phyloP scores from a whole-genome alignment of 2,888 invertebrate species.

The Aproaerema taeniolella region DNA sequence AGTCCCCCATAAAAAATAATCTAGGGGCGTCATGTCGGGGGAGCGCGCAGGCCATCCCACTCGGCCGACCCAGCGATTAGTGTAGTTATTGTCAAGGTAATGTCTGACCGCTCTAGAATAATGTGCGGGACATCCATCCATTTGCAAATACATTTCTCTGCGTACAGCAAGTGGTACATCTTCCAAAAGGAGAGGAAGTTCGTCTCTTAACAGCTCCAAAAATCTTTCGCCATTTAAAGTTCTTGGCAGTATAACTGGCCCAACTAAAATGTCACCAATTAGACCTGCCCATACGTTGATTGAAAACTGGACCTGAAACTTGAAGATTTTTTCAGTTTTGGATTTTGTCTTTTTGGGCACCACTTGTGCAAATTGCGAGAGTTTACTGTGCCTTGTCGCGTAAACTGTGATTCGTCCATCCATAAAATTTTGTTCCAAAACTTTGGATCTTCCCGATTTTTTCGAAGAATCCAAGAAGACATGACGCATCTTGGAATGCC shows the following conservation, averaged over 20 bases:
- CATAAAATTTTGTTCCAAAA: background rate
- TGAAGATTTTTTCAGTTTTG: background rate
- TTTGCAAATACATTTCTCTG: background rate
- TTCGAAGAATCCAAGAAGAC: conserved; percentile 11
- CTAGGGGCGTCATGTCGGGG: conserved; percentile 16
- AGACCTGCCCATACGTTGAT: conserved; percentile 19
- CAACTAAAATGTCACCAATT: background rate
- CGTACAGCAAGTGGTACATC: background rate
- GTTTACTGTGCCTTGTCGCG: background rate
- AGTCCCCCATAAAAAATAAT: conserved; percentile 14
- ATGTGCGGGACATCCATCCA: background rate
- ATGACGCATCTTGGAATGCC: background rate
- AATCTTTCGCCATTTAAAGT: background rate
- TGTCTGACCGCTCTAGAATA: background rate
- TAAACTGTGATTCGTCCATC: background rate
- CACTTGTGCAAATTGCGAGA: background rate
- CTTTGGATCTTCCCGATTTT: conserved; percentile 1
- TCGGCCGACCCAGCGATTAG: conserved; percentile 6
- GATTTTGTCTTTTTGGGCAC: background rate
- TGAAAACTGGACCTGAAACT: background rate
- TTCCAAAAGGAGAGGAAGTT: background rate
- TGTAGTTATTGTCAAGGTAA: background rate
- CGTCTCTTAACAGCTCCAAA: background rate
- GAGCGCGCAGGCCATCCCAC: conserved; percentile 16
- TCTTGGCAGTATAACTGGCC: background rate